A percentile compares a stretch with the other conserved stretches of the same genome.
Evolutionary conservation across 2,113 vertebrate species (phyloP).

Genomic region (Ochotona princeps): DNA sequence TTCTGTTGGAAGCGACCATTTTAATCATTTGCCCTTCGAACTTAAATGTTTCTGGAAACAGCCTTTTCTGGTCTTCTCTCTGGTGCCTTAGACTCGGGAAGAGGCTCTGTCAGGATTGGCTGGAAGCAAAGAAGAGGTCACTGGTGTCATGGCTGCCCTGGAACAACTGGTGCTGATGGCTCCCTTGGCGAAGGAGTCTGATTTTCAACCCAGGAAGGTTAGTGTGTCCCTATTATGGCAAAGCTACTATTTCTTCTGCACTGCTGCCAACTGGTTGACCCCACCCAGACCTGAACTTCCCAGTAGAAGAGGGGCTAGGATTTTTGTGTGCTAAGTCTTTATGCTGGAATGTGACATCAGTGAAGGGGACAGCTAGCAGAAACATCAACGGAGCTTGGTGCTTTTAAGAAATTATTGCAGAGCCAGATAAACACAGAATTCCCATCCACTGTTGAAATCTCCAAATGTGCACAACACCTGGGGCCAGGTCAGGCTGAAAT

Average conservation of each 20-base stretch:
- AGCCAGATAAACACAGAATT: no score
- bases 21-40: not conserved
- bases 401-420: no score
- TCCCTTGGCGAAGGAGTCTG: slow-evolving; percentile 79
- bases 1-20: not conserved
- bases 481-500: no score
- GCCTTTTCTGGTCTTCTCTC: slow-evolving; percentile 55
- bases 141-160: slow-evolving; percentile 81
- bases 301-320: not conserved
- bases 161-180: slow-evolving; percentile 89
- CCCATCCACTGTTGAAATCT: no score
- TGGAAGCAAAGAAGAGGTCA: slow-evolving; percentile 79
- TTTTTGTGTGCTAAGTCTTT: not conserved
- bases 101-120: slow-evolving; percentile 83
- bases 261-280: not conserved
- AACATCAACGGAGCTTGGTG: slow-evolving; percentile 22
- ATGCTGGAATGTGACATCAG: not conserved
- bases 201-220: slow-evolving; percentile 84
- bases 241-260: not conserved
- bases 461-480: no score
- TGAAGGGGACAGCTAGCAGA: not conserved
- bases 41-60: slow-evolving; percentile 12
- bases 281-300: not conserved
- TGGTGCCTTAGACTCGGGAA: slow-evolving; percentile 89
- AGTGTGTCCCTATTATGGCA: slow-evolving; percentile 49